phyloP scores from a whole-genome alignment of 2,113 vertebrate genomes.

The Megaleporinus macrocephalus region DNA sequence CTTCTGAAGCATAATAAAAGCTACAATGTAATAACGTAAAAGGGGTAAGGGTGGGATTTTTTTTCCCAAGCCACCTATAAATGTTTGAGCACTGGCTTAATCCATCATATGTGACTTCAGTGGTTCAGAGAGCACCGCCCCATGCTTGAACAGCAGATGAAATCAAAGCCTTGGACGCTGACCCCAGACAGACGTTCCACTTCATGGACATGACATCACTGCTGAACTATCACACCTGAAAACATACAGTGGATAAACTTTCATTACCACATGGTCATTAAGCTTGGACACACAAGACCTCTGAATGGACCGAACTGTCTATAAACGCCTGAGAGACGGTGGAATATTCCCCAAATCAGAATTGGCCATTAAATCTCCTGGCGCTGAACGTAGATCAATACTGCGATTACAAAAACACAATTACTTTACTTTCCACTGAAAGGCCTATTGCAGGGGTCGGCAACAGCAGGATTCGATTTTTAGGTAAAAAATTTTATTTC shows the following conservation, averaged over 20 bases:
- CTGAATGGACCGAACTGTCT: background rate
- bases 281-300: background rate
- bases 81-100: background rate
- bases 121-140: slow-evolving; percentile 56
- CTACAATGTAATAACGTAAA: background rate
- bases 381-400: background rate
- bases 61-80: background rate
- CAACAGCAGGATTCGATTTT: no score
- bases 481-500: no score
- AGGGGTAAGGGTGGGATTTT: background rate
- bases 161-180: background rate
- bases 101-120: background rate
- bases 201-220: slow-evolving; percentile 9
- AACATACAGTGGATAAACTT: background rate
- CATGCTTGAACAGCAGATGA: background rate
- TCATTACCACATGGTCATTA: background rate
- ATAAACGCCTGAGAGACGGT: no score
- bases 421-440: no score
- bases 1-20: background rate
- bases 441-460: no score
- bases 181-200: background rate
- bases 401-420: background rate
- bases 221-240: background rate
- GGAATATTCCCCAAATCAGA: background rate
- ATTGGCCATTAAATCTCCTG: background rate